Evolutionary conservation across 2,888 invertebrate species (phyloP).

Genomic region (Mythimna pallens): DNA sequence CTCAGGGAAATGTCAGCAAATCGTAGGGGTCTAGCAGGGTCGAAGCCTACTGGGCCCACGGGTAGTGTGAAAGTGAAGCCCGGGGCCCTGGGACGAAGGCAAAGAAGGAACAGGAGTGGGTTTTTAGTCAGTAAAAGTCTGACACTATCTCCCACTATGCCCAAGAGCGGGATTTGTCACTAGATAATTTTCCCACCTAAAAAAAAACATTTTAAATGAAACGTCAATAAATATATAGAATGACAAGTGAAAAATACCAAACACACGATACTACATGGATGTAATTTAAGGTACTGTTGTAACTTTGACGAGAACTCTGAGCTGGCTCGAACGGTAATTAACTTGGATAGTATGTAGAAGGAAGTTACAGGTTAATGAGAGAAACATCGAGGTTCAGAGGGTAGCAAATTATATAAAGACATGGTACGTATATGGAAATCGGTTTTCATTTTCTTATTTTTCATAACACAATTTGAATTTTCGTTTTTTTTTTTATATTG

Average conservation of each 20-base stretch:
- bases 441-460: neutral
- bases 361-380: neutral
- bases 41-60: no score
- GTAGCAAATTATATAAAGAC: neutral
- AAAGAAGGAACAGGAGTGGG: no score
- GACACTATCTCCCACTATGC: no score
- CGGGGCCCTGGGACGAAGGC: no score
- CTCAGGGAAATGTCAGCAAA: no score
- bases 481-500: no score
- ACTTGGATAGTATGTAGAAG: neutral
- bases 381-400: neutral
- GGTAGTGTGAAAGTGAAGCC: no score
- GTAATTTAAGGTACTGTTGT: constrained; percentile 25
- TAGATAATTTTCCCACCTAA: no score
- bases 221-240: constrained; percentile 5
- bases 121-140: no score
- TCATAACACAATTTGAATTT: neutral
- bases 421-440: neutral
- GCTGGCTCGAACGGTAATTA: constrained; percentile 19
- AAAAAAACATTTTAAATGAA: constrained; percentile 15
- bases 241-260: constrained; percentile 30
- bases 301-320: constrained; percentile 31
- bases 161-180: no score
- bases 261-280: constrained; percentile 11
- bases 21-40: no score